Base-by-base conservation (phyloP, 2,113 vertebrate genomes). In the Turnix velox region DNA sequence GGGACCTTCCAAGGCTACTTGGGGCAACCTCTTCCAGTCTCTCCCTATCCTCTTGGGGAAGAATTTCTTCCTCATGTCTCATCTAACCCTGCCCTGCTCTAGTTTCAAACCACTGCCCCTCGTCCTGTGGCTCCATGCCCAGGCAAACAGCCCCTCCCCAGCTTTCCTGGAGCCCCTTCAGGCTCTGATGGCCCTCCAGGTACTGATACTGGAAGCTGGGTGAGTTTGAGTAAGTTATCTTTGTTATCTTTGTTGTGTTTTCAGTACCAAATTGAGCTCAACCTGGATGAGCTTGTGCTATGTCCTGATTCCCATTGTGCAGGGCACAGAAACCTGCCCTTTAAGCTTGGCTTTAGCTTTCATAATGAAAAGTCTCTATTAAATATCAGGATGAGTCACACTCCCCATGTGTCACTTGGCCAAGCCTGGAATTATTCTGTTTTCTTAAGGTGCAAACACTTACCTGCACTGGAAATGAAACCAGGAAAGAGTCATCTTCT, bases 361-460 rank as follows among this genome's bases (percentile, higher is more conserved):
- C 35, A 14, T 28, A 24, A 22, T 2, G 12, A 62, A 72, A 85
- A 48, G 15, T 48, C 10, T 54, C 5, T 22, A 1, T 58, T 74
- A 61, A 77, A 27, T 57, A 51, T 25, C 30, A 35, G 9, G 16
- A 37, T 45, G 52, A 9, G 52, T 19, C 28, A 58, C 7, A 10
- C 2, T 62, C 27, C 19, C 4, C 4, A 0, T 40, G 87, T 88
- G 85, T 59, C 12, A 12, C 5, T n/a, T 62, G 40, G 31, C 31
- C 3, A 73, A 30, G 4, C 3, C 17, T 40, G 40, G 25, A 25
- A 1, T 76, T 35, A 40, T 75, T 59, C 31, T 62, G 0, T 39
- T 82, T 63, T 54, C 30, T 59, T 85, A 68, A 68, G 43, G 39
- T 39, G n/a, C 5, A 51, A 59, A 8, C 1, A 0, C 20, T 63